Evolutionary conservation across 2,888 invertebrate species (phyloP).

Genomic region (Pedicia rivosa): DNA sequence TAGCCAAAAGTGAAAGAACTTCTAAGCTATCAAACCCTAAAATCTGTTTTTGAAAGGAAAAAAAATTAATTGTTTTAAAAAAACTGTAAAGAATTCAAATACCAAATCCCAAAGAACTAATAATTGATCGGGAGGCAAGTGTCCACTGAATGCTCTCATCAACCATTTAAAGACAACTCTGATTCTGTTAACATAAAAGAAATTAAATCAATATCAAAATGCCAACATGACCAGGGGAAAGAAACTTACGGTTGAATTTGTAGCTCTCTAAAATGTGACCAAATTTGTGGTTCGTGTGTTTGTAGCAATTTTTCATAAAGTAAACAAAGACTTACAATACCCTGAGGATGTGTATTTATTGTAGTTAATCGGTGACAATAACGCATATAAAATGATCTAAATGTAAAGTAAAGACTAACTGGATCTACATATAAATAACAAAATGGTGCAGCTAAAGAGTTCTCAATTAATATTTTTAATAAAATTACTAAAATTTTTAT

Average conservation of each 20-base stretch:
- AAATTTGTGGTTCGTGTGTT: conserved; percentile 76
- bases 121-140: conserved; percentile 81
- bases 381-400: conserved; percentile 77
- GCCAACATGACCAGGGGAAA: neutral
- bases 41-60: conserved; percentile 26
- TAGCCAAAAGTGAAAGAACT: conserved; percentile 71
- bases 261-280: conserved; percentile 78
- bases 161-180: conserved; percentile 91
- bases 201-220: neutral
- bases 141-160: conserved; percentile 91
- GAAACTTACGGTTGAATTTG: conserved; percentile 78
- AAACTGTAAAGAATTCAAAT: conserved; percentile 6
- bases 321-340: conserved; percentile 77
- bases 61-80: too few species aligned
- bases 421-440: conserved; percentile 88
- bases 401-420: conserved; percentile 72
- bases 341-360: conserved; percentile 85
- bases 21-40: conserved; percentile 86
- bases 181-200: conserved; percentile 39
- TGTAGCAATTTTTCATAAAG: conserved; percentile 80
- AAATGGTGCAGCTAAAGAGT: conserved; percentile 72
- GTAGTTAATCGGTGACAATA: conserved; percentile 88
- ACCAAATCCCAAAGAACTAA: conserved; percentile 82
- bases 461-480: neutral
- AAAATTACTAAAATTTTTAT: conserved; percentile 1